Percentiles rank a stretch among this genome's conserved stretches.
phyloP scores from a whole-genome alignment of 2,797 vertebrate genomes.

The Sebastes goodei region DNA sequence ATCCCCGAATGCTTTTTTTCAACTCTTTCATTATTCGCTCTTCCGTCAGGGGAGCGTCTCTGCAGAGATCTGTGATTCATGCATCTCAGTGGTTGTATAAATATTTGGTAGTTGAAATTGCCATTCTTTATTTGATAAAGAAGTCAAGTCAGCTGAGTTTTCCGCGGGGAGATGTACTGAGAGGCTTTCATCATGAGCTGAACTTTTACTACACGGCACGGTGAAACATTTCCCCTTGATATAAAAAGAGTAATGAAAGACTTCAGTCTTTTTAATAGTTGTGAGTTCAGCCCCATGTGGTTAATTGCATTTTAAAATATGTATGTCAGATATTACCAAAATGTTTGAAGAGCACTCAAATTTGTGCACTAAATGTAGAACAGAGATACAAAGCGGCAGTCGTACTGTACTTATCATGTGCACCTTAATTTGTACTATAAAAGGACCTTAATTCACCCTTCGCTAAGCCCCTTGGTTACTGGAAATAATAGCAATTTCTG shows the following conservation, averaged over 20 bases:
- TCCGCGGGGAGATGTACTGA: slow-evolving; percentile 6
- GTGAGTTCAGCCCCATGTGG: not conserved
- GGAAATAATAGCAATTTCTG: too few species aligned
- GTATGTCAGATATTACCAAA: not conserved
- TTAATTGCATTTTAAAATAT: not conserved
- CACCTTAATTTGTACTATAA: not conserved
- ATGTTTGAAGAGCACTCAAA: not conserved
- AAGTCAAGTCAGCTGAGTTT: slow-evolving; percentile 17
- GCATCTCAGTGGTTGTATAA: slow-evolving; percentile 31
- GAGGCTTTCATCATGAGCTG: slow-evolving; percentile 11
- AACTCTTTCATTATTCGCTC: slow-evolving; percentile 24
- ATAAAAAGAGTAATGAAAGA: slow-evolving; percentile 13
- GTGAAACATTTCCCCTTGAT: slow-evolving; percentile 13
- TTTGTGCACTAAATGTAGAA: not conserved
- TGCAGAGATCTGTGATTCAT: slow-evolving; percentile 13
- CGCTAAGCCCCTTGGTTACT: too few species aligned
- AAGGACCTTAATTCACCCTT: not conserved
- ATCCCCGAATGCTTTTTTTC: slow-evolving; percentile 29
- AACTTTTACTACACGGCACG: not conserved
- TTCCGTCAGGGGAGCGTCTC: slow-evolving; percentile 1
- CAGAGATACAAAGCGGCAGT: not conserved
- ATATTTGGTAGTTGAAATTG: slow-evolving; percentile 50
- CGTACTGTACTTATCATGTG: not conserved
- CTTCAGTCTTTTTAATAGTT: not conserved
- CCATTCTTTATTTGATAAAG: slow-evolving; percentile 24